phyloP scores from a whole-genome alignment of 2,797 vertebrate genomes.

The Platalea minor region DNA sequence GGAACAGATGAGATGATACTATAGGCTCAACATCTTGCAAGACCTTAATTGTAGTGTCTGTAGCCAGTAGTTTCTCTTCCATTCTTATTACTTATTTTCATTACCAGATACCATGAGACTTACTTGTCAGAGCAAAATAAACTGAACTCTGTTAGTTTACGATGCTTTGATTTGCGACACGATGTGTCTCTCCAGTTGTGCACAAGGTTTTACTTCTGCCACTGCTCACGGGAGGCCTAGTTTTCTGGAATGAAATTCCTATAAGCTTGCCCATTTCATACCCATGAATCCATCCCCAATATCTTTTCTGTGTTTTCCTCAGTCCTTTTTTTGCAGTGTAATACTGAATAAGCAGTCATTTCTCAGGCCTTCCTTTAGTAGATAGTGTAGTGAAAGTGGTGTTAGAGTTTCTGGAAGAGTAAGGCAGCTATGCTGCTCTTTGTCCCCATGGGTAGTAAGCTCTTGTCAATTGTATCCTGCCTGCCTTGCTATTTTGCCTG shows the following conservation, averaged over 20 bases:
- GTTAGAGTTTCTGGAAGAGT: not conserved
- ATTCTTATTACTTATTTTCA: not conserved
- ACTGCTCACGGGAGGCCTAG: not conserved
- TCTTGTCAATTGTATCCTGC: fast-evolving
- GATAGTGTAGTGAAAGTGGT: not conserved
- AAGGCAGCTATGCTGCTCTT: not conserved
- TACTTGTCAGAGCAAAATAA: not conserved
- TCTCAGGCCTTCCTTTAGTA: not conserved
- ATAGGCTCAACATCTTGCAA: not conserved
- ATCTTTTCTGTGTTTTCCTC: not conserved
- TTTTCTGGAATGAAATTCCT: not conserved
- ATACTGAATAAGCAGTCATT: not conserved
- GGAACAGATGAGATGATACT: not conserved
- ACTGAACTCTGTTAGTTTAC: not conserved
- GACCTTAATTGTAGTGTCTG: not conserved
- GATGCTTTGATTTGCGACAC: not conserved
- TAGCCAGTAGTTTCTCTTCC: not conserved
- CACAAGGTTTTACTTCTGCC: not conserved
- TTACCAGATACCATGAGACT: not conserved
- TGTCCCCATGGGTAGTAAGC: not conserved
- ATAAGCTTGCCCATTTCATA: not conserved
- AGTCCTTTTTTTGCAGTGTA: not conserved
- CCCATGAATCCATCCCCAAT: not conserved
- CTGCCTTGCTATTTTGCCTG: not conserved
- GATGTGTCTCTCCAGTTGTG: not conserved